phyloP scores from a whole-genome alignment of 2,113 vertebrate species.

The Sinosuthora webbiana region DNA sequence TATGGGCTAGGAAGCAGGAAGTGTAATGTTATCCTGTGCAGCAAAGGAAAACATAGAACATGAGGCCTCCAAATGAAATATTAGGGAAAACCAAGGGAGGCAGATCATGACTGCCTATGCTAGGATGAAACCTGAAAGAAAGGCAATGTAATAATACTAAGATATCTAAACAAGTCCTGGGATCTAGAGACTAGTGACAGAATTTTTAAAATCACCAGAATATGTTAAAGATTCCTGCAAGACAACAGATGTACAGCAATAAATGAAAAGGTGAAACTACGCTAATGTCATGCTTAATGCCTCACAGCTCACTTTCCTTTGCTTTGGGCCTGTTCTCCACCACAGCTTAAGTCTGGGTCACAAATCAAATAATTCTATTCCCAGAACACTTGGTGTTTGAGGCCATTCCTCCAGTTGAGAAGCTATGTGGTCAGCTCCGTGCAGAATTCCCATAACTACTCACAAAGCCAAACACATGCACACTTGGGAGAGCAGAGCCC shows the following conservation, averaged over 20 bases:
- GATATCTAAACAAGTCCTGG: neutral
- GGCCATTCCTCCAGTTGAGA: neutral
- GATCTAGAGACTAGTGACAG: neutral
- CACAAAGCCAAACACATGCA: neutral
- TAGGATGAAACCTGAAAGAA: neutral
- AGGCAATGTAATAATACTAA: neutral
- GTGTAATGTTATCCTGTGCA: neutral
- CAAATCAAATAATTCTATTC: neutral
- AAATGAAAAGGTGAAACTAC: neutral
- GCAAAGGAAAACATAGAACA: neutral
- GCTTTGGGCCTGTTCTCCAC: neutral
- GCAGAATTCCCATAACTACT: neutral
- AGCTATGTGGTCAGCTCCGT: fast-evolving
- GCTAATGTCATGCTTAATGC: neutral
- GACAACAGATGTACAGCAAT: neutral
- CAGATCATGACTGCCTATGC: neutral
- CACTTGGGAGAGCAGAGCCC: neutral
- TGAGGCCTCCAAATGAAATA: neutral
- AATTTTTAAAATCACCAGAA: neutral
- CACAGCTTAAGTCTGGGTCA: neutral
- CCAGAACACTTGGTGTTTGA: neutral
- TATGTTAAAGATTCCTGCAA: neutral
- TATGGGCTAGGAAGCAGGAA: neutral
- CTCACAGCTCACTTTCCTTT: neutral
- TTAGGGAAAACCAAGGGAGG: neutral